Evolutionary conservation across 2,797 vertebrate genomes (phyloP), one percentile per base, ranked within the genome.

Genomic region (Lutjanus argentimaculatus): DNA sequence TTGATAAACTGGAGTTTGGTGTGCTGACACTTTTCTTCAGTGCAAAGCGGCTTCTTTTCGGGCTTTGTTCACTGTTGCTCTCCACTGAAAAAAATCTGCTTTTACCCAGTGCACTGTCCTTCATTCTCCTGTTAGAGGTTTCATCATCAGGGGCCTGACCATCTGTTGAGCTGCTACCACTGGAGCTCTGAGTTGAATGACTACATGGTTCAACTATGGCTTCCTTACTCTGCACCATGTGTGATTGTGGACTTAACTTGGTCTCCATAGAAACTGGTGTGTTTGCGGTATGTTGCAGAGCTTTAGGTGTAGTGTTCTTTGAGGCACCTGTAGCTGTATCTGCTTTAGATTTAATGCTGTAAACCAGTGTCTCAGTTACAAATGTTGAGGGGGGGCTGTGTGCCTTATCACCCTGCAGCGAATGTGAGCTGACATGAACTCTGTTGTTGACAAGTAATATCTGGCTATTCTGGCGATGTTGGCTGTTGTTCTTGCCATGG

Each of bases 361-460:
- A 94, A 75, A 93, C 88, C 63, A 93, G 65, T 15, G 91, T 93
- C 79, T 94, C 92, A 6, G 92, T 92, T 15, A 92, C 89, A 79
- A 64, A 92, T 16, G 75, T 75, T 46, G 89, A 81, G 25, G 80
- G 56, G 6, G 67, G 72, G 52, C 14, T 36, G 2, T 79, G 43
- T 2, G 48, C 9, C 15, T 79, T 57, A 49, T 88, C 83, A n/a
- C 51, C 58, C 1, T 71, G 69, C 17, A 69, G 64, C 75, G 77
- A 77, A 17, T 79, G 67, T 36, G 90, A 70, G 48, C 61, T 72
- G 10, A 90, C 7, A 19, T 90, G 71, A 78, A 92, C 51, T 85
- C 91, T 89, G 85, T 89, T 94, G 19, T 92, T 67, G 0, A 93
- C 58, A 40, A 92, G 80, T 69, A 83, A 77, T 71, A 92, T 3